phyloP scores from a whole-genome alignment of 2,113 vertebrate genomes.

The Urocitellus parryii region DNA sequence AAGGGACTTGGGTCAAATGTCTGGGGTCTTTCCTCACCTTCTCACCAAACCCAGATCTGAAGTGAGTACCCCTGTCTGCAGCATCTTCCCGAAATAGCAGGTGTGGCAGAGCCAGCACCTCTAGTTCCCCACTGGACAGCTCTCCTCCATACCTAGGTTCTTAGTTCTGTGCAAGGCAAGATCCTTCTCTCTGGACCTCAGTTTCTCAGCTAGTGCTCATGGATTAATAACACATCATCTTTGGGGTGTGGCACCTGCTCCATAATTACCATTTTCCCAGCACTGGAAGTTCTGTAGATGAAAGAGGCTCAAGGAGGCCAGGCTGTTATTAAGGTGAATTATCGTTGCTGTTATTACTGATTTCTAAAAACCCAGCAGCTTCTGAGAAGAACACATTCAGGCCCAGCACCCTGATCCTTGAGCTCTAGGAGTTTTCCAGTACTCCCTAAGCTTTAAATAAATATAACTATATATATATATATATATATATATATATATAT shows the following conservation, averaged over 20 bases:
- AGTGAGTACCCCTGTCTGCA: not conserved
- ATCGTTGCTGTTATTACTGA: conserved; percentile 77
- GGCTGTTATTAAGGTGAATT: conserved; percentile 82
- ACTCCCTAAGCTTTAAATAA: not conserved
- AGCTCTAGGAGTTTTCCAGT: not conserved
- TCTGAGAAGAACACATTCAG: conserved; percentile 47
- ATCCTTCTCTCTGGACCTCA: conserved; percentile 69
- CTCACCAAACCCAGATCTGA: not conserved
- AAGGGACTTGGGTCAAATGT: not conserved
- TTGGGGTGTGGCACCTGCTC: conserved; percentile 71
- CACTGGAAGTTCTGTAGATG: conserved; percentile 75
- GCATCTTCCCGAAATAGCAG: not conserved
- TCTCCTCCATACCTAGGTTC: not conserved
- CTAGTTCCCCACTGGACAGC: not conserved
- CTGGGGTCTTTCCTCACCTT: not conserved
- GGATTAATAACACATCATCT: conserved; percentile 73
- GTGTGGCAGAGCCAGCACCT: not conserved
- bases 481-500: no score
- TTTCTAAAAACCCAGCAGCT: conserved; percentile 73
- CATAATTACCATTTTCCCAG: conserved; percentile 77
- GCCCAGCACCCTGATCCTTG: not conserved
- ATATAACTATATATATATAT: not conserved
- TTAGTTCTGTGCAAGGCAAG: not conserved
- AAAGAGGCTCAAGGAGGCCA: conserved; percentile 68
- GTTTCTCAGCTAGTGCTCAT: conserved; percentile 72